Percentiles rank a stretch among this genome's conserved stretches.
Evolutionary conservation across 2,888 invertebrate genomes (phyloP).

Genomic region (Microplitis manilae): DNA sequence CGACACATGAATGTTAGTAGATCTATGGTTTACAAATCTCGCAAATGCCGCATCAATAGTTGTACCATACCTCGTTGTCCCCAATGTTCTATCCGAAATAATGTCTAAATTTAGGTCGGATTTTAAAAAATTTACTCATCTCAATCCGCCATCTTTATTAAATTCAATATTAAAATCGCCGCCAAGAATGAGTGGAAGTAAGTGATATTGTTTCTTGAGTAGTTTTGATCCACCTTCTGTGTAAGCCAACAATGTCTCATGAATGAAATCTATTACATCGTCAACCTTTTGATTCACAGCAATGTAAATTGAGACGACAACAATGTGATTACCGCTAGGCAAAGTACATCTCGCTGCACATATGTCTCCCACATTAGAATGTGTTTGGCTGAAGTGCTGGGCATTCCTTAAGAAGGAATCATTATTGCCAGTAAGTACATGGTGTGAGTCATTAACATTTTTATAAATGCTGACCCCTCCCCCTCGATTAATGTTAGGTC

Average conservation of each 20-base stretch:
- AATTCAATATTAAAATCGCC: background rate
- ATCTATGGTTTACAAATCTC: background rate
- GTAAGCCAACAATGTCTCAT: background rate
- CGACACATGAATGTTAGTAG: background rate
- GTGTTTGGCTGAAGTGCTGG: no score
- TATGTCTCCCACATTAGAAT: no score
- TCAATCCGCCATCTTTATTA: background rate
- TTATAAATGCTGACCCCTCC: no score
- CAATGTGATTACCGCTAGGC: no score
- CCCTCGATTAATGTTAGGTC: no score
- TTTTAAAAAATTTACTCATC: background rate
- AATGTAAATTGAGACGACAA: no score
- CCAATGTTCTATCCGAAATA: background rate
- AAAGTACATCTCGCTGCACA: no score
- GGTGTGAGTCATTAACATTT: no score
- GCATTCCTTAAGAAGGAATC: no score
- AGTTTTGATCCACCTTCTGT: background rate
- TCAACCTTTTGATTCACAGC: no score
- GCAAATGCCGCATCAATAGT: slow-evolving; percentile 8
- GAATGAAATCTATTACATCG: background rate
- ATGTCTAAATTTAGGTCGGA: background rate
- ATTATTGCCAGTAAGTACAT: no score
- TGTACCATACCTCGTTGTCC: slow-evolving; percentile 5
- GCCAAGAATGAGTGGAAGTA: background rate
- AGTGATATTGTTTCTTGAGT: background rate